phyloP scores from a whole-genome alignment of 2,888 invertebrate genomes.

The Drosophila meridiana region DNA sequence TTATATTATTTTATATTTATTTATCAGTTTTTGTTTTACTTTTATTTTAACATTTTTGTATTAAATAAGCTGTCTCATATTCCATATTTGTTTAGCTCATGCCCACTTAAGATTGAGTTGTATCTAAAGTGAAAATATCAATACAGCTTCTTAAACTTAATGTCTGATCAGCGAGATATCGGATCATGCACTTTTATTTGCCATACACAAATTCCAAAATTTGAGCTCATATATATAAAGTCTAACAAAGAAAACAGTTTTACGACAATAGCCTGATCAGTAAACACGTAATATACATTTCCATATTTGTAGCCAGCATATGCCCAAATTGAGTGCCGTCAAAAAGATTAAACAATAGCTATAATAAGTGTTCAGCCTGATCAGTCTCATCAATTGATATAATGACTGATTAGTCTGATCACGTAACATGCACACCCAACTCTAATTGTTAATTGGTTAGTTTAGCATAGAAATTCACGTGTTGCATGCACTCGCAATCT shows the following conservation, averaged over 20 bases:
- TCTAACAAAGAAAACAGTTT: not conserved
- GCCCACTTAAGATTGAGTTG: not conserved
- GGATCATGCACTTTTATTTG: not conserved
- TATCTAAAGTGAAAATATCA: not conserved
- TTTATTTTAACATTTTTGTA: too few species aligned
- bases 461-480: constrained; percentile 28
- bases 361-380: not conserved
- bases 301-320: not conserved
- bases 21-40: too few species aligned
- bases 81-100: not conserved
- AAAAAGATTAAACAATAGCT: not conserved
- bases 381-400: not conserved
- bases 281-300: not conserved
- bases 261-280: not conserved
- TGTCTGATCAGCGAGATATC: not conserved
- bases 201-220: not conserved
- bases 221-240: not conserved
- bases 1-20: too few species aligned
- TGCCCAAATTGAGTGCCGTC: not conserved
- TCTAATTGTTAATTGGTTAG: constrained; percentile 3
- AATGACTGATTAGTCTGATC: not conserved
- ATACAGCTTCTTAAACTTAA: not conserved
- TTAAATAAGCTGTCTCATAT: not conserved
- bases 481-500: constrained; percentile 11
- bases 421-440: constrained; percentile 3